Conservation (phyloP, 2,888 invertebrate species). For the Smittia aterrima region DNA sequence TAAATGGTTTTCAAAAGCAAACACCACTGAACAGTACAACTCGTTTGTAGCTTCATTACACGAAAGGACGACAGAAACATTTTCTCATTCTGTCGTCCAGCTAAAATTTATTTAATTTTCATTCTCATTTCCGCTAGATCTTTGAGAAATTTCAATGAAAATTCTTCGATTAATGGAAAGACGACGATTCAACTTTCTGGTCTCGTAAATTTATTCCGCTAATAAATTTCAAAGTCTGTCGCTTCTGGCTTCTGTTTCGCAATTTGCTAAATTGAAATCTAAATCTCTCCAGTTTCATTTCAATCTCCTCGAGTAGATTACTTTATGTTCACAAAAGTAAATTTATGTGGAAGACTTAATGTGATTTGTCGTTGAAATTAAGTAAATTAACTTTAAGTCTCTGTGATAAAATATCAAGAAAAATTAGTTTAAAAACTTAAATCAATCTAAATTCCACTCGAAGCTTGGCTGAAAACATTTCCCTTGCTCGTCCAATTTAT, state of each 20-base stretch:
- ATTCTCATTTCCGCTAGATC: neutral
- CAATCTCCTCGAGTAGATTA: too few relatives aligned
- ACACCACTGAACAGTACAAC: conserved; percentile 9
- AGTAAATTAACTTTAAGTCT: too few relatives aligned
- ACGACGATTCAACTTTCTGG: neutral
- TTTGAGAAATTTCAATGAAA: neutral
- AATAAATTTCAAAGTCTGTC: conserved; percentile 10
- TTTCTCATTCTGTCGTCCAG: neutral
- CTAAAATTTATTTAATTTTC: conserved; percentile 23
- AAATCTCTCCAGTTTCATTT: neutral
- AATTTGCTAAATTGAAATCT: conserved; percentile 7
- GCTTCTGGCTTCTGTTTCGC: conserved; percentile 6
- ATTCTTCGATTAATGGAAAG: too few relatives aligned
- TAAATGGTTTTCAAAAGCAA: conserved; percentile 40
- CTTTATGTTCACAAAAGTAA: too few relatives aligned
- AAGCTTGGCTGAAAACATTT: too few relatives aligned
- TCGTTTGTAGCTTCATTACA: neutral
- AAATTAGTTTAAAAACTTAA: too few relatives aligned
- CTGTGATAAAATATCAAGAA: too few relatives aligned
- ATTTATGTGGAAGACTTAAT: too few relatives aligned
- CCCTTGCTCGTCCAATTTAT: too few relatives aligned
- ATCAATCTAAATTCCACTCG: too few relatives aligned
- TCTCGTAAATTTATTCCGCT: neutral
- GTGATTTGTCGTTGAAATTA: too few relatives aligned
- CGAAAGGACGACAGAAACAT: neutral